Base-by-base conservation (phyloP, 2,888 invertebrate genomes). In the Hirtodrosophila confusa region DNA sequence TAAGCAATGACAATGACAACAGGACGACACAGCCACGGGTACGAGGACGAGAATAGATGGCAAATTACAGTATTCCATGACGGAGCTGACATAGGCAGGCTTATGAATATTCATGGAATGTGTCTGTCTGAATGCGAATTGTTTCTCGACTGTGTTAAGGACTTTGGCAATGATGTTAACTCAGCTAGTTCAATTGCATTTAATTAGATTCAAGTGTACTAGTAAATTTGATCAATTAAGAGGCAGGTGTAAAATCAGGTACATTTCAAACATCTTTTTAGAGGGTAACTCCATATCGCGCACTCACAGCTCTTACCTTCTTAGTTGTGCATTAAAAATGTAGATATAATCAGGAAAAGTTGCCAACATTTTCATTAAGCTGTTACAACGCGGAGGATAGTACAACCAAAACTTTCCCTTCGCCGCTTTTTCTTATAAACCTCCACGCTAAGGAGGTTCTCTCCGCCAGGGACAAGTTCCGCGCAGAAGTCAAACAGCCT, bases 61-160 rank as follows among this genome's bases (percentile, higher is more conserved):
- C 49, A 43, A 36, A 65, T 45, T 36, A 54, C 35, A 31, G 39
- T 17, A 55, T 47, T 17, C 40, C 35, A 49, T n/a, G n/a, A 1
- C 5, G 45, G 47, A 7, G 31, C 8, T 39, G 31, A 29, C 29
- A 43, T 3, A 6, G 31, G n/a, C 33, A 51, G 24, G 39, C 44
- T 35, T 50, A 60, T 73, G 60, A 60, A 73, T 73, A 72, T 73
- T 69, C 56, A 73, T 72, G 24, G 11, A 4, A 8, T 39, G 27
- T 29, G 58, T 48, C 27, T 9, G 62, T 31, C 23, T 41, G 17
- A 8, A n/a, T 51, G 56, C 6, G 35, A 9, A 35, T 51, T 47
- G 39, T 29, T 39, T 11, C 33, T 35, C 9, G 9, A 33, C 23
- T 43, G 29, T 11, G 40, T 49, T 17, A 17, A 31, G 61, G 50